A percentile compares a stretch with the other conserved stretches of the same genome.
phyloP scores from a whole-genome alignment of 1,140 invertebrate genomes.

The Zophobas morio region DNA sequence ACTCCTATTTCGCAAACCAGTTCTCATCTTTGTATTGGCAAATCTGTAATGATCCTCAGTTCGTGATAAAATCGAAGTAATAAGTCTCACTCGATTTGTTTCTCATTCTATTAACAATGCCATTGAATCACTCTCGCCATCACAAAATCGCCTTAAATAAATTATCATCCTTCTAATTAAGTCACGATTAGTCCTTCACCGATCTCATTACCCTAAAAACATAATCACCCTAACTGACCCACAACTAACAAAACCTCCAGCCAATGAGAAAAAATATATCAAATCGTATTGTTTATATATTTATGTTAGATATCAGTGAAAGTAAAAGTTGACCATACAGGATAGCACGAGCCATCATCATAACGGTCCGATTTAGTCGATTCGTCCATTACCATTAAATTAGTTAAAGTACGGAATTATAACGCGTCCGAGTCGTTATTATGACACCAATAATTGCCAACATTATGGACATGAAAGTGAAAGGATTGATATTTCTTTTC shows the following conservation, averaged over 20 bases:
- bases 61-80: background rate
- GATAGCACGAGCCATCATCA: slow-evolving; percentile 19
- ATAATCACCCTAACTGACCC: no score
- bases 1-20: background rate
- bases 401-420: slow-evolving; percentile 24
- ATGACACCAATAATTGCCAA: slow-evolving; percentile 54
- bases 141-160: background rate
- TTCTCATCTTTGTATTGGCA: background rate
- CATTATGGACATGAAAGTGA: slow-evolving; percentile 52
- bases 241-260: no score
- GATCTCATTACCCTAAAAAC: no score
- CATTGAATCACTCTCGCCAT: background rate
- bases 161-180: background rate
- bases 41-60: background rate
- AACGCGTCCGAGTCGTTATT: slow-evolving; percentile 45
- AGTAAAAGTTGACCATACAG: no score
- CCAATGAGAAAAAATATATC: no score
- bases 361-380: background rate
- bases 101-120: background rate
- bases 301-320: no score
- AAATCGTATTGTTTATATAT: no score
- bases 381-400: background rate
- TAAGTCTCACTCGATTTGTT: background rate
- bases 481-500: slow-evolving; percentile 54
- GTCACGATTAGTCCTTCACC: background rate